Conservation (phyloP, 1,140 invertebrate species). For the Dreissena rostriformis region DNA sequence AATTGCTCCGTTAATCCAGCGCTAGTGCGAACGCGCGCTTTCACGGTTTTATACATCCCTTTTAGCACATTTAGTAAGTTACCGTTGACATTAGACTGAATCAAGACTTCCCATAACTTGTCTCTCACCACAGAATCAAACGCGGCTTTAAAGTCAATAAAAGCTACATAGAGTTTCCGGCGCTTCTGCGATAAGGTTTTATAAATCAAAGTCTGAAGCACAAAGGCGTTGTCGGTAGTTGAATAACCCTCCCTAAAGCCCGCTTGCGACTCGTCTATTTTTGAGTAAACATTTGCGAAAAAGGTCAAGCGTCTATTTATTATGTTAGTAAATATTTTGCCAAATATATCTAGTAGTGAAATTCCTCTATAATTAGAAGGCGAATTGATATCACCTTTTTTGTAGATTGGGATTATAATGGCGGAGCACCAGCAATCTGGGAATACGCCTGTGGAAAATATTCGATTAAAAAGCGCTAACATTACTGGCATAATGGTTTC, state of each 20-base stretch:
- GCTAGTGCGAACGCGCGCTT: neutral
- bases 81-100: neutral
- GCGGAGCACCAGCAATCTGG: neutral
- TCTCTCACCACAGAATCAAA: neutral
- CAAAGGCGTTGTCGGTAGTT: no score
- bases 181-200: neutral
- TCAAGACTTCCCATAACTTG: neutral
- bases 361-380: no score
- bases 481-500: neutral
- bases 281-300: no score
- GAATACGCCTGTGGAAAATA: neutral
- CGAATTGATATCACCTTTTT: neutral
- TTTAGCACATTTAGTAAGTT: slow-evolving; percentile 1
- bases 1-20: neutral
- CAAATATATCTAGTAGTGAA: no score
- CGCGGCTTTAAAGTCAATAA: neutral
- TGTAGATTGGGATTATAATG: neutral
- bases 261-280: no score
- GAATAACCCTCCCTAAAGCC: no score
- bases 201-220: neutral
- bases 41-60: neutral
- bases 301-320: no score
- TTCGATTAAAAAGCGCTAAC: neutral
- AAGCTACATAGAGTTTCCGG: neutral
- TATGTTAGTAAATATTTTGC: no score